Base-by-base conservation (phyloP, 2,888 invertebrate species). In the Mystacides longicornis region DNA sequence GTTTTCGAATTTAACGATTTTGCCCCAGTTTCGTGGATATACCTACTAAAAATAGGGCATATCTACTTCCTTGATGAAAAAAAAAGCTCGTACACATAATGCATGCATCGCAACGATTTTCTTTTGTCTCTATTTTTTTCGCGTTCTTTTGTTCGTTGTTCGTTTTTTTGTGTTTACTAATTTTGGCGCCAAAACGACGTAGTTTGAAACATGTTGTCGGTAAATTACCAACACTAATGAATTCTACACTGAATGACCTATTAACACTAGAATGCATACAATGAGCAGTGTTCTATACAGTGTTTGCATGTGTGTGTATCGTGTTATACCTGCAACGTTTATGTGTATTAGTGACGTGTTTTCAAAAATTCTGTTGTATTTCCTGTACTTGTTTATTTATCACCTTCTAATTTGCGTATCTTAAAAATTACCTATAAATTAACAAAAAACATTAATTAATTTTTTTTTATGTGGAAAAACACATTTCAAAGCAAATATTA, bases 131-230 rank as follows among this genome's bases (percentile, higher is more conserved):
- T 37, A n/a, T 37, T 5, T 37, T 37, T 37, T 3, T 37, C 37
- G 37, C 16, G 37, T 37, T 37, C 14, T 37, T 37, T 37, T 37
- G 11, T 27, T 27, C 11, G 27, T 27, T 37, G 7, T 37, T 3
- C 37, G 37, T 37, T 27, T 27, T 37, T 3, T 37, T 37, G 14
- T 37, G 37, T 37, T 37, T 37, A 37, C 16, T 37, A 37, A 37
- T 37, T 37, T 37, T 37, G 37, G 37, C 37, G 37, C 37, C 37
- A 37, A 37, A 37, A 37, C 16, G 37, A 16, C 37, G 37, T 37
- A 14, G 14, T 3, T 37, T 37, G 14, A 7, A 37, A 14, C 37
- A 3, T 14, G 37, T 37, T 37, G 16, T n/a, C n/a, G 16, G 37
- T 4, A 37, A 37, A 37, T 37, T 37, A 37, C 37, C 16, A 37